These are phyloP conservation scores for Babylonia areolata DNA, from an alignment of 1,140 invertebrate species.

Conservation along the genomic window DNA sequence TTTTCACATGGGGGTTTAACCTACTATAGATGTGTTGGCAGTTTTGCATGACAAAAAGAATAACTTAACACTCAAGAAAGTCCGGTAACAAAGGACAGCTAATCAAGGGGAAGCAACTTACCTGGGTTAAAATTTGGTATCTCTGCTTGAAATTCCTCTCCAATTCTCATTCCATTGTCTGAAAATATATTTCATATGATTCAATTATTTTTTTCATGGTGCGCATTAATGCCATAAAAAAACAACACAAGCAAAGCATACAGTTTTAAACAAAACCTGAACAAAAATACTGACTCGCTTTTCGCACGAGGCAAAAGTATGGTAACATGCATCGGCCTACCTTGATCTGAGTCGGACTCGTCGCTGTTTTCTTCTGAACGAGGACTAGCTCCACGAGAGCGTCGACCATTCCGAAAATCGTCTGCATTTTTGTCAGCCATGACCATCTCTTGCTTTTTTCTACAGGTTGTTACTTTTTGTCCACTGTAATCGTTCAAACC, in stretches of 20 bases:
- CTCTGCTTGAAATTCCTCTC: conserved; percentile 93
- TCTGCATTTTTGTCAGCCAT: conserved; percentile 89
- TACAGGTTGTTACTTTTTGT: conserved; percentile 21
- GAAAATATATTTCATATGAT: conserved; percentile 60
- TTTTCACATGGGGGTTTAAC: too few relatives aligned
- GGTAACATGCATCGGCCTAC: conserved; percentile 53
- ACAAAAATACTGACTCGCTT: background rate
- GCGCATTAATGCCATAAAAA: background rate
- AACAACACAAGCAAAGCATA: too few relatives aligned
- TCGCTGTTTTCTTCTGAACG: conserved; percentile 82
- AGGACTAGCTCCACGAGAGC: conserved; percentile 91
- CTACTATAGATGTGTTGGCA: background rate
- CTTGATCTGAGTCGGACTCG: conserved; percentile 69
- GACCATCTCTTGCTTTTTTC: conserved; percentile 81
- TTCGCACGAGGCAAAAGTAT: conserved; percentile 19
- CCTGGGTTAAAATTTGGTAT: conserved; percentile 86
- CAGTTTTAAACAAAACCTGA: background rate
- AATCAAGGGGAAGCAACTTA: conserved; percentile 66
- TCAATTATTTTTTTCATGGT: background rate
- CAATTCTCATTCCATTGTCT: conserved; percentile 95
- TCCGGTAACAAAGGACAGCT: conserved; percentile 10
- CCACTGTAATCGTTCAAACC: background rate
- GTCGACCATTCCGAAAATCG: conserved; percentile 87
- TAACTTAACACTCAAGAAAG: background rate
- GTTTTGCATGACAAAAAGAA: background rate